Base-by-base conservation (phyloP, 2,113 vertebrate genomes). In the Petromus typicus region DNA sequence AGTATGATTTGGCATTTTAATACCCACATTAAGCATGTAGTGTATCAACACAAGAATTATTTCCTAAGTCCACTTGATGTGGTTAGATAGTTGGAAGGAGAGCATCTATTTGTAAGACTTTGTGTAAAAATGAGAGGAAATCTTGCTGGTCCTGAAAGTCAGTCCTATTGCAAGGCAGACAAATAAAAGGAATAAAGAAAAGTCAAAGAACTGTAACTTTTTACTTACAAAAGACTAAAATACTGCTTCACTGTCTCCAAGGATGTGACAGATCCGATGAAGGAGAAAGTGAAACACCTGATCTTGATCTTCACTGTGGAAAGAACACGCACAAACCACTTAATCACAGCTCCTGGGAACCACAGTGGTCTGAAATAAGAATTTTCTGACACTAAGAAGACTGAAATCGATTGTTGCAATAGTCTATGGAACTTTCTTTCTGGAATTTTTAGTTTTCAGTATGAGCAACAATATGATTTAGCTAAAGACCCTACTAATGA, bases 271-370 rank as follows among this genome's bases (percentile, higher is more conserved):
- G 67, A 34, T 83, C 75, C n/a, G 86, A 83, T 91, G 43, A 64
- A 80, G 69, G 48, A 90, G 37, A 89, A 90, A 90, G 63, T 66
- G 34, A 61, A 94, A 76, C 45, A 89, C 37, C 86, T 95, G 13
- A 51, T 87, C 66, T 94, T n/a, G 5, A 40, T 92, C 88, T 92
- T 94, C 48, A 66, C 0, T 83, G 8, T 64, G 85, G 81, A 75
- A 84, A 95, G 78, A 69, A 78, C 51, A 83, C 81, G 91, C 95
- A 69, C 59, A 88, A 81, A 69, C 23, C 32, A 87, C 63, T 78
- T 81, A 73, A 81, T 78, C 51, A 14, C 37, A 92, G 63, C 27
- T 13, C 43, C 63, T 86, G 11, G 51, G 54, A 57, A 67, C 34
- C 17, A 48, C 27, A 45, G 7, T n/a, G 81, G 40, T 32, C 63